Base-by-base conservation (phyloP, 92 coral and sea anemone genomes). In the Nematostella vectensis region DNA sequence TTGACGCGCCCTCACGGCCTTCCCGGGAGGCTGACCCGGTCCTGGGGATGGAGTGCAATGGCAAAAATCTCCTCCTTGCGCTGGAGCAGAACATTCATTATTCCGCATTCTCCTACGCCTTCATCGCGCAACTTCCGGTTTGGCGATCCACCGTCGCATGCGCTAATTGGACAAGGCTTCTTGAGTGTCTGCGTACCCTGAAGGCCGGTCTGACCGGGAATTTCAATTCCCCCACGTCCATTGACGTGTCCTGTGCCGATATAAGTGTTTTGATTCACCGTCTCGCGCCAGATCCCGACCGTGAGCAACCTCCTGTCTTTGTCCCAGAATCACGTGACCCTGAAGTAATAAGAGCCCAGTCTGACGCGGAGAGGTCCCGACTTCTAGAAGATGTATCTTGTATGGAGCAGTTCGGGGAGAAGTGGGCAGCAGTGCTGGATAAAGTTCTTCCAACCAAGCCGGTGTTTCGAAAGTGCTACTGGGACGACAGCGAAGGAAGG, bases 281-380 rank as follows among this genome's bases (percentile, higher is more conserved):
- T 50, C 94, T 91, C 33, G 63, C 48, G 24, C 81, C 83, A 28
- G 98, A 91, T 49, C 72, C 74, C 31, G 93, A 87, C 39, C 56
- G 67, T 31, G 96, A 77, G 47, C 65, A 57, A 31, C 93, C 83
- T 16, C 98, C 98, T 42, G 62, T 61, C 21, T 91, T 81, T 55
- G 74, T 70, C 19, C 88, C 88, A 3, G 98, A 91, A 55, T 70
- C 94, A 52, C 93, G 82, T 57, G 98, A 87, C 29, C 85, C 85
- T 13, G 98, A 87, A 40, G 79, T 82, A 48, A 87, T 91, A 62
- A 82, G 83, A 22, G 63, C 69, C 27, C 67, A 78, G 55, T 82
- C 98, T n/a, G 87, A 87, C 50, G 79, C 70, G 29, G 88, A 74
- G 63, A 72, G 98, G 54, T 51, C 62, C 29, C 77, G 60, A 18